A percentile compares a stretch with the other conserved stretches of the same genome.
phyloP scores from a whole-genome alignment of 2,113 vertebrate species.

The Mus pahari region DNA sequence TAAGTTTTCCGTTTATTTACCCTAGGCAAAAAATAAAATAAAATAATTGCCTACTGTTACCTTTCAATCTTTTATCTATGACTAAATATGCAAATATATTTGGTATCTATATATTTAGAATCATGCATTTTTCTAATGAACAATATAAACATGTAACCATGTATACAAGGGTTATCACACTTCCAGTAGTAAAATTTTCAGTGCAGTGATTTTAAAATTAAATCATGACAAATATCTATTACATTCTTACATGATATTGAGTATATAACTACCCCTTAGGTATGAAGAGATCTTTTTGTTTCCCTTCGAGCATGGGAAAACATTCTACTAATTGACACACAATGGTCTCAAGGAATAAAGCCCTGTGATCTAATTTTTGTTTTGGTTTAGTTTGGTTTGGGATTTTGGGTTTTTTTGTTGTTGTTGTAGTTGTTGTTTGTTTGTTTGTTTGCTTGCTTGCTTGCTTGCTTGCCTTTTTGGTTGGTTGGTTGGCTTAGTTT shows the following conservation, averaged over 20 bases:
- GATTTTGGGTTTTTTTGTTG: too few relatives aligned
- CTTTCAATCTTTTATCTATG: background rate
- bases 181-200: constrained; percentile 5
- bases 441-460: too few relatives aligned
- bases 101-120: background rate
- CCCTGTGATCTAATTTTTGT: background rate
- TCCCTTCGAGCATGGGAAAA: constrained; percentile 71
- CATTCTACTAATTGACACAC: constrained; percentile 72
- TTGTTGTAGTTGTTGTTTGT: background rate
- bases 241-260: background rate
- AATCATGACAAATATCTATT: constrained; percentile 35
- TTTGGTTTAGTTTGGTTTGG: too few relatives aligned
- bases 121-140: background rate
- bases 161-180: constrained; percentile 15
- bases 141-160: constrained; percentile 55
- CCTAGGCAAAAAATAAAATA: background rate
- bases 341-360: constrained; percentile 69
- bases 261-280: constrained; percentile 43
- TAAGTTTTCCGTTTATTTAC: background rate
- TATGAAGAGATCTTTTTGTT: constrained; percentile 67
- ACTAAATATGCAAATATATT: background rate
- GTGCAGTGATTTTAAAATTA: constrained; percentile 23
- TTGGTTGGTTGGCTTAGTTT: background rate
- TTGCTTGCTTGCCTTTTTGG: background rate
- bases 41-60: background rate